Evolutionary conservation across 2,888 invertebrate genomes (phyloP), one percentile per base, ranked within the genome.

Genomic region (Ectropis crepuscularia): DNA sequence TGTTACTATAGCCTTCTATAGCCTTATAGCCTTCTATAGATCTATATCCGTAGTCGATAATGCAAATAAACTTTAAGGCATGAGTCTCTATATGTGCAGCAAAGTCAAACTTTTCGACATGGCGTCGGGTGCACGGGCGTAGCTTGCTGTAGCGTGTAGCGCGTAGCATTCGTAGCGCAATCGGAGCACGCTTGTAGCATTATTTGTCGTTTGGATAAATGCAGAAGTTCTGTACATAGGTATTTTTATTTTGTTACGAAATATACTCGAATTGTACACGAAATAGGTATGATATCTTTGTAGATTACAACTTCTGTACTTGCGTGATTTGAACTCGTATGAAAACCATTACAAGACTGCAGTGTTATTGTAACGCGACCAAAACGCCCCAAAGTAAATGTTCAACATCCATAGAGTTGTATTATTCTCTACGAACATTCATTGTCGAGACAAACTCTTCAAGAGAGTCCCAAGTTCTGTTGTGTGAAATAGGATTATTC

Each of bases 11-110:
- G 11, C 9, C 45, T 54, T n/a, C n/a, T n/a, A 28, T 28, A 28
- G 16, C 16, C 16, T 28, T 28, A 28, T 28, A 28, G 16, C 16
- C 16, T 28, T 28, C 16, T 28, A 28, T 28, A 28, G 16, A 12
- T 46, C 54, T 46, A 12, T 12, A 37, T 7, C 12, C 37, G 51
- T n/a, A 42, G 28, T 42, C 39, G 16, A 16, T 5, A 46, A 37
- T n/a, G 50, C 50, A 57, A 65, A 68, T 63, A 68, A 47, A n/a
- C 16, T 54, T 36, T 38, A 28, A 4, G 6, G 6, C 10, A 16
- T 12, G 39, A n/a, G 41, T 8, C 2, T 39, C 5, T 53, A 16
- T 42, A 42, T 53, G 28, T 41, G 42, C 11, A 38, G 28, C 47
- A 12, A 5, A 50, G 50, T 11, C 28, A 53, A 28, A 42, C 6